Evolutionary conservation across 2,797 vertebrate genomes (phyloP).

Genomic region (Cossypha heuglini): DNA sequence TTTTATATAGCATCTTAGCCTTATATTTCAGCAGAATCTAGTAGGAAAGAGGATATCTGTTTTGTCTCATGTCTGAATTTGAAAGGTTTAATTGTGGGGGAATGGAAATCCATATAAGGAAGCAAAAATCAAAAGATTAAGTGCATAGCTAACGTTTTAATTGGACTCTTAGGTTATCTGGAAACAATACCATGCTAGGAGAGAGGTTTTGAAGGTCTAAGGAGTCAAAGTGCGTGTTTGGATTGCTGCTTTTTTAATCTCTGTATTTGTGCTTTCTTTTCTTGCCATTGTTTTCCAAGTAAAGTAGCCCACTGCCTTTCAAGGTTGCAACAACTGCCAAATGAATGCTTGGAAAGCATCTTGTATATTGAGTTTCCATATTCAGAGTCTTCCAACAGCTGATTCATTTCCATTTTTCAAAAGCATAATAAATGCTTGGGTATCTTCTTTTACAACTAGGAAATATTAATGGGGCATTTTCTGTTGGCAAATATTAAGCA

Average conservation of each 20-base stretch:
- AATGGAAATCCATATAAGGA: neutral
- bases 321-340: neutral
- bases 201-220: neutral
- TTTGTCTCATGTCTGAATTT: neutral
- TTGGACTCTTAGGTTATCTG: neutral
- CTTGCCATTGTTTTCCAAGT: neutral
- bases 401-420: neutral
- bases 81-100: neutral
- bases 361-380: rapidly evolving
- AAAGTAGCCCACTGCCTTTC: neutral
- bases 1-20: neutral
- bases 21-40: neutral
- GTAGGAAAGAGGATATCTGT: neutral
- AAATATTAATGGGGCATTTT: neutral
- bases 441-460: neutral
- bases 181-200: neutral
- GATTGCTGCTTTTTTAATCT: neutral
- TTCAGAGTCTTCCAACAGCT: neutral
- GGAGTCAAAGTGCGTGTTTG: neutral
- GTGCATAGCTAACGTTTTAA: neutral
- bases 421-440: rapidly evolving
- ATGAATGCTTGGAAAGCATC: neutral
- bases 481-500: neutral
- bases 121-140: neutral
- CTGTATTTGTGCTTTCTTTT: rapidly evolving